Conservation (phyloP, 2,113 vertebrate species). For the Trachemys scripta region DNA sequence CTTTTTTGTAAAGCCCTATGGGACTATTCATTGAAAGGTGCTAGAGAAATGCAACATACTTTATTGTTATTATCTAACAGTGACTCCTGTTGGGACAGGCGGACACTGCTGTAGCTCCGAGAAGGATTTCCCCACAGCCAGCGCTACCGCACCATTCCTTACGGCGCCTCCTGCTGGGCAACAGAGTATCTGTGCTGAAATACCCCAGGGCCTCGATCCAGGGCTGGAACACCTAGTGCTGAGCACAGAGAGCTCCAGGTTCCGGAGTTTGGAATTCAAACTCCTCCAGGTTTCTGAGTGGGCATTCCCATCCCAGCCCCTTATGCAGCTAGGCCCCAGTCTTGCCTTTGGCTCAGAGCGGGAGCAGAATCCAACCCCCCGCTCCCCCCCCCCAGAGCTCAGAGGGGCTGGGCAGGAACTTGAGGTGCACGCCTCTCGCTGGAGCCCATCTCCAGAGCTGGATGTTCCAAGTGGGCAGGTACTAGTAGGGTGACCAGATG, state of each 20-base stretch:
- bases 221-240: neutral
- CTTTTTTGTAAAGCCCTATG: neutral
- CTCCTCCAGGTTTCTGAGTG: neutral
- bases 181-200: neutral
- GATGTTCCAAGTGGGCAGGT: neutral
- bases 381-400: neutral
- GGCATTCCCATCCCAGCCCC: neutral
- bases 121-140: neutral
- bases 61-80: neutral
- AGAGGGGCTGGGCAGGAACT: neutral
- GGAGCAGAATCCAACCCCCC: neutral
- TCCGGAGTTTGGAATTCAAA: neutral
- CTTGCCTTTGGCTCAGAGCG: neutral
- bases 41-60: accelerated
- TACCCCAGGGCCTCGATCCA: neutral
- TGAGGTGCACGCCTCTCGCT: neutral
- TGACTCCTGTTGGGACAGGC: neutral
- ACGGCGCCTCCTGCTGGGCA: neutral
- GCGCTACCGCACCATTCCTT: neutral
- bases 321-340: neutral
- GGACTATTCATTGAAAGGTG: neutral
- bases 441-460: too few relatives aligned
- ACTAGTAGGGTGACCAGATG: neutral
- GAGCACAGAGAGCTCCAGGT: neutral
- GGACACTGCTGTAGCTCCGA: neutral